phyloP scores from a whole-genome alignment of 1,140 invertebrate genomes.

The Pentalonia nigronervosa region DNA sequence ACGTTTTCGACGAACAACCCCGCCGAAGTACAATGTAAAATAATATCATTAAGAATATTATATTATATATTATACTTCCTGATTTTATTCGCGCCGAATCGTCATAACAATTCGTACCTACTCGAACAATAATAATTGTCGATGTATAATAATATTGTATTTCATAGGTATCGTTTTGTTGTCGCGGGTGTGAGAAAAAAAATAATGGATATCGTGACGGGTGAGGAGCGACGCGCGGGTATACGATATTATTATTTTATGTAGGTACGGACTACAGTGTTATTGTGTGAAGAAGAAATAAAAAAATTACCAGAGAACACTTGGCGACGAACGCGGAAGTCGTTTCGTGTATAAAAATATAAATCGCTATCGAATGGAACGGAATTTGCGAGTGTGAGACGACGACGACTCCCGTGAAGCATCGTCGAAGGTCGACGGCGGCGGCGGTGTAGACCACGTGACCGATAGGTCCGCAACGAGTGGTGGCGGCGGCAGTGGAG shows the following conservation, averaged over 20 bases:
- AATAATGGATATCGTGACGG: background rate
- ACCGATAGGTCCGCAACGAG: constrained; percentile 6
- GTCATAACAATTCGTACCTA: background rate
- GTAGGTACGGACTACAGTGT: background rate
- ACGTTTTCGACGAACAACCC: background rate
- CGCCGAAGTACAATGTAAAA: background rate
- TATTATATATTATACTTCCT: background rate
- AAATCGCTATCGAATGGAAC: background rate
- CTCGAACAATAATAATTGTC: background rate
- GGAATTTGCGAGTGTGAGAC: constrained; percentile 39
- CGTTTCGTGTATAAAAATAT: background rate
- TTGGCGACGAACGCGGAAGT: constrained; percentile 39
- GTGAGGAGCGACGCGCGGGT: background rate
- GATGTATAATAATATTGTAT: background rate
- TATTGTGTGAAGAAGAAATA: background rate
- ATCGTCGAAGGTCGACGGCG: background rate
- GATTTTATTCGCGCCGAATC: background rate
- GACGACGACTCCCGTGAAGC: constrained; percentile 34
- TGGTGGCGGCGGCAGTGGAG: background rate
- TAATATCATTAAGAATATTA: background rate
- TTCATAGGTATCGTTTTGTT: background rate
- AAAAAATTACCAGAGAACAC: background rate
- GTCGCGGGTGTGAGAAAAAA: background rate
- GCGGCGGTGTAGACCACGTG: constrained; percentile 29
- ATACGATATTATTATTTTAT: background rate